These are phyloP conservation scores for Holacanthella duospinosa DNA, from an alignment of 2,888 invertebrate species.

Conservation along the genomic window DNA sequence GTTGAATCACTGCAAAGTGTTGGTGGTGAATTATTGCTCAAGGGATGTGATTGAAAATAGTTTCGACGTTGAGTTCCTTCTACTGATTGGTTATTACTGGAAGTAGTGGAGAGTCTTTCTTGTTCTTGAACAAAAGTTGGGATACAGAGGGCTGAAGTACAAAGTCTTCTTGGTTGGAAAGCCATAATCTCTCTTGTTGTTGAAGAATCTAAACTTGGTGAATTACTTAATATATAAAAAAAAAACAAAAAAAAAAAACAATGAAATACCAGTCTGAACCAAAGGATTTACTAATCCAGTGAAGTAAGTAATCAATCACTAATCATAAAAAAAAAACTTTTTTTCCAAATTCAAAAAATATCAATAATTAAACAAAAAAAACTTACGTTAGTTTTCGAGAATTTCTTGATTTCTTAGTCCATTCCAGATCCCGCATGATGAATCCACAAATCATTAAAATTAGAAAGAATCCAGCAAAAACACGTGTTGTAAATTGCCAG, in stretches of 20 bases:
- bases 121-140: constrained; percentile 62
- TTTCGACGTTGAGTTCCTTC: neutral
- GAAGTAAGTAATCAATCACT: neutral
- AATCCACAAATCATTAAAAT: constrained; percentile 72
- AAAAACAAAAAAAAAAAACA: too few relatives aligned
- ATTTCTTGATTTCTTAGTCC: constrained; percentile 49
- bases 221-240: neutral
- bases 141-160: constrained; percentile 69
- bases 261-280: too few relatives aligned
- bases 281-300: neutral
- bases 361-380: too few relatives aligned
- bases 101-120: constrained; percentile 7
- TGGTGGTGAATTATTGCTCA: neutral
- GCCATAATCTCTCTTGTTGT: neutral
- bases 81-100: neutral
- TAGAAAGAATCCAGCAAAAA: constrained; percentile 69
- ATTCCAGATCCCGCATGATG: constrained; percentile 74
- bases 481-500: constrained; percentile 73
- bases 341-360: neutral
- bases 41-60: neutral
- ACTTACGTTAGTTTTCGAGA: constrained; percentile 5
- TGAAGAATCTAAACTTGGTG: neutral
- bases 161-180: constrained; percentile 43
- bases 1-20: neutral
- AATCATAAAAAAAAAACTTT: too few relatives aligned